Evolutionary conservation across 2,888 invertebrate species (phyloP).

Genomic region (Cantharis rufa): DNA sequence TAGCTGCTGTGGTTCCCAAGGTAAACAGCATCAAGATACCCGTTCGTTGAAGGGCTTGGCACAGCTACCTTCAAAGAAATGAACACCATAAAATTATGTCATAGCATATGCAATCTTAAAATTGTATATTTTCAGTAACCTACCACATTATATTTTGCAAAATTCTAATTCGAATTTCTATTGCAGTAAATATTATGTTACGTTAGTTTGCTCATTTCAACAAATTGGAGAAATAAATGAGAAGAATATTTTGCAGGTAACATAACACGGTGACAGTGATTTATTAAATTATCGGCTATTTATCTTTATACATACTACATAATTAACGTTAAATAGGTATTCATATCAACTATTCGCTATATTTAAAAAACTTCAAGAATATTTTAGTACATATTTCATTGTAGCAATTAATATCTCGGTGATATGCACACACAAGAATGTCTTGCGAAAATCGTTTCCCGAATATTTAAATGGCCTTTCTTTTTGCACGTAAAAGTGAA

Average conservation of each 20-base stretch:
- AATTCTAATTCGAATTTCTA: neutral
- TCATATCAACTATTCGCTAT: neutral
- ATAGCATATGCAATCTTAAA: slow-evolving; percentile 2
- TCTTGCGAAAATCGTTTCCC: neutral
- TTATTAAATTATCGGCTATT: neutral
- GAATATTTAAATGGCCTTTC: neutral
- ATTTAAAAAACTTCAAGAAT: neutral
- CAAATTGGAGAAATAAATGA: neutral
- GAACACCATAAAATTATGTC: slow-evolving; percentile 20
- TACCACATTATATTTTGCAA: neutral
- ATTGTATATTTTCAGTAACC: neutral
- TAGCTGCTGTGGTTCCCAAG: slow-evolving; percentile 34
- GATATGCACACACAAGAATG: neutral
- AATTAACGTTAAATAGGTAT: neutral
- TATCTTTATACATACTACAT: neutral
- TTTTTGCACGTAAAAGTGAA: neutral
- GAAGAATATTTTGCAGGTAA: neutral
- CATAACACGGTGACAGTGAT: neutral
- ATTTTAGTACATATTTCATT: neutral
- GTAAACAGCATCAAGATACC: slow-evolving; percentile 23
- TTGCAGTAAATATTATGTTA: neutral
- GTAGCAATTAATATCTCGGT: neutral
- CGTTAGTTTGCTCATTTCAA: neutral
- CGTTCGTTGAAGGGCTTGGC: slow-evolving; percentile 18
- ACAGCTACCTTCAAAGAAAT: slow-evolving; percentile 20